Base-by-base conservation (phyloP, 2,113 vertebrate genomes). In the Apeltes quadracus region DNA sequence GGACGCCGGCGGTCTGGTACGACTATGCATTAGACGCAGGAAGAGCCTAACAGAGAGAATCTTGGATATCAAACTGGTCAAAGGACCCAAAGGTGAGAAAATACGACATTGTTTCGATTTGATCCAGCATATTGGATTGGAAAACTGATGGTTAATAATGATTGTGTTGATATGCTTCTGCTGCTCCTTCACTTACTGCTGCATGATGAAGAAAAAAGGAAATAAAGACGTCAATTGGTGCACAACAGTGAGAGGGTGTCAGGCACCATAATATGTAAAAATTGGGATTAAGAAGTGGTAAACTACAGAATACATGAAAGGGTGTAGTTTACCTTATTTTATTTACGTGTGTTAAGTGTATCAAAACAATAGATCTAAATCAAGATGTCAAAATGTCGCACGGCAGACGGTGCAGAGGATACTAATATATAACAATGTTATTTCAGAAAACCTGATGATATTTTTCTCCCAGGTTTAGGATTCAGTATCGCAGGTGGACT, bases 401-500 rank as follows among this genome's bases (percentile, higher is more conserved):
- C 15, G n/a, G 38, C 25, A 44, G 48, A 34, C 32, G 32, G 32
- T 34, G 32, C 32, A 34, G 32, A 34, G 32, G 0, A 57, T 39
- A 12, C 1, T 43, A 12, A 66, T 51, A 29, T 39, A 25, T n/a
- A n/a, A 39, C 39, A 51, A 15, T 20, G 41, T 39, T 44, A 34
- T 15, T 7, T 46, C 7, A 10, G 50, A 23, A 53, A 10, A 0
- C 44, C 23, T 61, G 43, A 71, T 50, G 7, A 39, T 77, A 38
- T 78, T 69, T 69, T 59, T 69, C 27, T 78, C 41, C 34, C 90
- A 99, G 97, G 98, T 91, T 95, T 99, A 72, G 98, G 98, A 29
- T 99, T 99, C 92, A 99, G 98, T 91, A 99, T 99, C 92, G 98
- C 98, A 64, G 98, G 98, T 34, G 98, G 98, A 80, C 95, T 98